Percentiles rank a stretch among this genome's conserved stretches.
These are phyloP conservation scores for Athrips mouffetella DNA, from an alignment of 2,888 invertebrate species.

Conservation along the genomic window DNA sequence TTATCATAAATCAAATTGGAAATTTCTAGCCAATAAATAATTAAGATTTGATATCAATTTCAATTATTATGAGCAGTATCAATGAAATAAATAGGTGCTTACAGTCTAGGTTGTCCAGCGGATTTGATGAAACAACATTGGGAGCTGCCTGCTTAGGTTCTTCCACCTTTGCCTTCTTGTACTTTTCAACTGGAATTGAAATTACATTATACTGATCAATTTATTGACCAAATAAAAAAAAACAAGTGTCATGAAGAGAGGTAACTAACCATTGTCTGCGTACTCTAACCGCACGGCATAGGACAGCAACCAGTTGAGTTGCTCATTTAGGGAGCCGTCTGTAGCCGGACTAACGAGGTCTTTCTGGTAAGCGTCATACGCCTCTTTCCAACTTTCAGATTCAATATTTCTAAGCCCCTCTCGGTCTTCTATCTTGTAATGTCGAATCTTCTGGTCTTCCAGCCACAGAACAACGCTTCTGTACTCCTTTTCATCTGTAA, in stretches of 20 bases:
- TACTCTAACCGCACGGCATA: constrained; percentile 91
- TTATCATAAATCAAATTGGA: no score
- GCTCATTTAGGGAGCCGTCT: constrained; percentile 79
- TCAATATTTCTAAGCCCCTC: constrained; percentile 83
- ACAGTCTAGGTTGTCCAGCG: constrained; percentile 92
- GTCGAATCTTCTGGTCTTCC: constrained; percentile 95
- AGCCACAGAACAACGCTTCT: constrained; percentile 92
- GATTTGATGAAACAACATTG: constrained; percentile 87
- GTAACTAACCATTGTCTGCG: constrained; percentile 83
- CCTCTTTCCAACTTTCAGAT: constrained; percentile 83
- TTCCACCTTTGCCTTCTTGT: constrained; percentile 81
- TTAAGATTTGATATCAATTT: no score
- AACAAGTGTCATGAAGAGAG: no score
- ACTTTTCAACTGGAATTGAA: constrained; percentile 81
- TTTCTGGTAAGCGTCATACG: constrained; percentile 84
- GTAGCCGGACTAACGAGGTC: constrained; percentile 86
- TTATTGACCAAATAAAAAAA: neutral
- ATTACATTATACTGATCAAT: neutral
- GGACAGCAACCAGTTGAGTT: constrained; percentile 91
- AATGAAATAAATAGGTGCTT: constrained; percentile 52
- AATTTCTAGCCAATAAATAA: no score
- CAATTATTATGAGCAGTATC: neutral
- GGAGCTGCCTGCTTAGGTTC: constrained; percentile 81
- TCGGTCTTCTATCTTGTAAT: constrained; percentile 90
- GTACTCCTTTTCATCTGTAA: constrained; percentile 87